A percentile compares a stretch with the other conserved stretches of the same genome.
phyloP scores from a whole-genome alignment of 2,797 vertebrate species.

The Sebastes dallii region DNA sequence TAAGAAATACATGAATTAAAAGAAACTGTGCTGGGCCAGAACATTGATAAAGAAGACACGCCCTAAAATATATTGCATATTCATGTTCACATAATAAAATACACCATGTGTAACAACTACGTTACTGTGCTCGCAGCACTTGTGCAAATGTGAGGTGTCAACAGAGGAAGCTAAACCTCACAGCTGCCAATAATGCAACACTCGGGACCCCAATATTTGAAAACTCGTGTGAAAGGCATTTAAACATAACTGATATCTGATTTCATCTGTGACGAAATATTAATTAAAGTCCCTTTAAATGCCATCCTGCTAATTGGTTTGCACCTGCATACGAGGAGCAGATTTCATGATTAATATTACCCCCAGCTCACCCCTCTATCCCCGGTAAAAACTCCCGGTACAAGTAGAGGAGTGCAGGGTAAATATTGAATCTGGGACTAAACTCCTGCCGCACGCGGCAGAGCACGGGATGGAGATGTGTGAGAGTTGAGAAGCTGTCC shows the following conservation, averaged over 20 bases:
- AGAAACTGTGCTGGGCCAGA: too few relatives aligned
- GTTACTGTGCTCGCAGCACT: not conserved
- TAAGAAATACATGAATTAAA: not conserved
- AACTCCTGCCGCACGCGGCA: slow-evolving; percentile 84
- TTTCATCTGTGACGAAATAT: slow-evolving; percentile 90
- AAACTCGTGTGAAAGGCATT: slow-evolving; percentile 88
- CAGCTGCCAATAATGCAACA: slow-evolving; percentile 82
- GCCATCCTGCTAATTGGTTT: slow-evolving; percentile 98
- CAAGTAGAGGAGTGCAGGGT: slow-evolving; percentile 97
- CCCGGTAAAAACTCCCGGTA: slow-evolving; percentile 89
- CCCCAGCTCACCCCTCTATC: slow-evolving; percentile 75
- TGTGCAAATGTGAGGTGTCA: slow-evolving; percentile 35
- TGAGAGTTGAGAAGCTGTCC: slow-evolving; percentile 91
- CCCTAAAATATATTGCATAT: not conserved
- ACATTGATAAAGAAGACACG: not conserved
- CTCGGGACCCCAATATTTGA: slow-evolving; percentile 80
- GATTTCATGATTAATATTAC: slow-evolving; percentile 85
- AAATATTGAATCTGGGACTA: slow-evolving; percentile 99
- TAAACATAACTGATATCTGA: slow-evolving; percentile 90
- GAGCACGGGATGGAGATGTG: slow-evolving; percentile 86
- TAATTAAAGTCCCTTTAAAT: slow-evolving; percentile 95
- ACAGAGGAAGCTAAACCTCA: slow-evolving; percentile 32
- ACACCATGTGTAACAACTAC: not conserved
- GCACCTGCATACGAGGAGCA: slow-evolving; percentile 93
- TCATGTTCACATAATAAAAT: not conserved